Evolutionary conservation across 2,113 vertebrate genomes (phyloP), one percentile per base, ranked within the genome.

Genomic region (Pollachius pollachius): DNA sequence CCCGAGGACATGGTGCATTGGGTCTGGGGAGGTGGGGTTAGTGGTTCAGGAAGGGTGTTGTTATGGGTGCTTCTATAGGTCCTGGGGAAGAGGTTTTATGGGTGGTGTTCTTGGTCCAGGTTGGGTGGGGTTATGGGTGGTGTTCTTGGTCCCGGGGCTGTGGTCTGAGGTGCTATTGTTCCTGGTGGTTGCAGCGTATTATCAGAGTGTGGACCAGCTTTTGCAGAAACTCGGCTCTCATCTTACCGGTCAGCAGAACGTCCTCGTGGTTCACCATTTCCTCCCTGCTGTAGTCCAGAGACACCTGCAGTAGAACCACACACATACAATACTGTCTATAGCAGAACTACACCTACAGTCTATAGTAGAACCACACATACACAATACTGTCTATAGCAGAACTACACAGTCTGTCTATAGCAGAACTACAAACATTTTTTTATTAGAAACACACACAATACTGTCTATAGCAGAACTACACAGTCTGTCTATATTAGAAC

Each of bases 251-350:
- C 68, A 87, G 75, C n/a, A 91, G 87, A 59, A 92, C 89, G 52
- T 90, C 90, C 0, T 90, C 85, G 0, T 92, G 87, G 79, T 90
- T 88, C 48, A 89, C 87, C 70, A 83, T 89, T 69, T 92, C 91
- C 63, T 88, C 87, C 1, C 74, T 77, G 48, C 87, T 88, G 83
- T 91, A 92, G 73, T 92, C 88, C 84, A 88, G 73, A 30, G 87
- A 87, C 59, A 91, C 89, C 85, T 87, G 73, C 13, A 57, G 15
- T 0, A 52, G 0, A 1, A 52, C 1, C 52, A 1, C 59, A 67
- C 8, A 63, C 17, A 17, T 27, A 63, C 41, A 48, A 48, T 12
- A 48, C 41, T 48, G 41, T 48, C 41, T 48, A 48, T 48, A 48
- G 41, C 41, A 48, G 41, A 48, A 48, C 41, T 13, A 48, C 15